Evolutionary conservation across 2,888 invertebrate genomes (phyloP), one percentile per base, ranked within the genome.

Genomic region (Tenthredo mesomela): DNA sequence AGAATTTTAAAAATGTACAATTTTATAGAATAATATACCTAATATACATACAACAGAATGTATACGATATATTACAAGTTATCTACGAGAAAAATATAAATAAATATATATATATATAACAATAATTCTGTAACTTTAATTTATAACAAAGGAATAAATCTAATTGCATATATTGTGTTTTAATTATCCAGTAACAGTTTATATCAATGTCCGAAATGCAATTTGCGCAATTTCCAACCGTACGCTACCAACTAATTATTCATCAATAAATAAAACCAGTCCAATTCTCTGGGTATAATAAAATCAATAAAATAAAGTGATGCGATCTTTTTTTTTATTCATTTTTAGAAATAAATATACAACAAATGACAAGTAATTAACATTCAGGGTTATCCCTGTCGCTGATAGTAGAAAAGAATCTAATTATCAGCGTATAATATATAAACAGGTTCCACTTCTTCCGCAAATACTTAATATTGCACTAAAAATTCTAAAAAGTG

Each of bases 131-230:
- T 71, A 40, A 71, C 37, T 21, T 37, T n/a, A 71, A 65, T 65
- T 65, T 29, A 29, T 25, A 65, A 65, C 33, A 67, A 67, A 67
- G 18, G 21, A 58, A 61, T 82, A 82, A 54, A 82, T 61, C 15
- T 25, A 33, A 58, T 82, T 40, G n/a, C 9, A 33, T 33, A 67
- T 33, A 29, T 29, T 29, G 67, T 33, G 33, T 67, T 67, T 67
- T 18, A 33, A 33, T 33, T 7, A 12, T 15, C 25, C 25, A 25
- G 12, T 29, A 61, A 10, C 25, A 61, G 61, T 25, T 61, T 25
- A 25, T 58, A 58, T 54, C 4, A n/a, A 18, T 54, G 18, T n/a
- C 18, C 54, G 1, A n/a, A 7, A n/a, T 54, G n/a, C 21, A 21
- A 58, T 58, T 21, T 54, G n/a, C n/a, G n/a, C n/a, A 54, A 54